Percentiles rank a stretch among this genome's conserved stretches.
Conservation (phyloP, 2,888 invertebrate species). For the Xestia sexstrigata region DNA sequence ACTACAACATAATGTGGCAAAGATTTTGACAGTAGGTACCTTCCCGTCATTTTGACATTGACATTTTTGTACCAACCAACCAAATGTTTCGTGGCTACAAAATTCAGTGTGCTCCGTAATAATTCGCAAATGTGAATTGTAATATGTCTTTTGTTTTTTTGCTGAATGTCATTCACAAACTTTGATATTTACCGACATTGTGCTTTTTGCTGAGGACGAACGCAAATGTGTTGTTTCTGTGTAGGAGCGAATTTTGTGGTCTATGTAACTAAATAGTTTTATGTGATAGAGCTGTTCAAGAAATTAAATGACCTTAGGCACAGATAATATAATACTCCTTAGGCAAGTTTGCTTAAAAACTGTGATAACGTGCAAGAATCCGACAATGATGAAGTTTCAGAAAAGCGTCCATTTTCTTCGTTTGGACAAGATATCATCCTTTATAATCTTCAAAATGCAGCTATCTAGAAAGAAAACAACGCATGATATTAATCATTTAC, state of each 20-base stretch:
- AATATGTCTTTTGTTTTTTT: slow-evolving; percentile 25
- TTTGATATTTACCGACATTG: slow-evolving; percentile 19
- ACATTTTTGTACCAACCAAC: slow-evolving; percentile 15
- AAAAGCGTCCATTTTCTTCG: too few species aligned
- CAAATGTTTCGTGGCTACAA: background rate
- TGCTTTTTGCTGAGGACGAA: background rate
- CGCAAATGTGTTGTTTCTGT: background rate
- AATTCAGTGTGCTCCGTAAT: background rate
- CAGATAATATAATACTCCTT: too few species aligned
- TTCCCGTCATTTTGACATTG: slow-evolving; percentile 18
- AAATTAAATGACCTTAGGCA: background rate
- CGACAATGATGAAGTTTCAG: too few species aligned
- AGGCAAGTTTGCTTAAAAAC: too few species aligned
- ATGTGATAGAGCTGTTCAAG: background rate
- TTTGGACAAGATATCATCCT: too few species aligned
- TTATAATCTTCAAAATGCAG: background rate
- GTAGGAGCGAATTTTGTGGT: background rate
- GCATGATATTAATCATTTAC: background rate
- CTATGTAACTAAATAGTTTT: background rate
- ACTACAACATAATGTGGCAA: too few species aligned
- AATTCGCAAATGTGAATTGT: background rate
- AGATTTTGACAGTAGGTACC: background rate
- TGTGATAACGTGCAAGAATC: too few species aligned
- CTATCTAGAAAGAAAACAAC: background rate
- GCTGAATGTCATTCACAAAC: slow-evolving; percentile 9